These are phyloP conservation scores for Catocala sponsa DNA, from an alignment of 2,888 invertebrate genomes.

Conservation along the genomic window DNA sequence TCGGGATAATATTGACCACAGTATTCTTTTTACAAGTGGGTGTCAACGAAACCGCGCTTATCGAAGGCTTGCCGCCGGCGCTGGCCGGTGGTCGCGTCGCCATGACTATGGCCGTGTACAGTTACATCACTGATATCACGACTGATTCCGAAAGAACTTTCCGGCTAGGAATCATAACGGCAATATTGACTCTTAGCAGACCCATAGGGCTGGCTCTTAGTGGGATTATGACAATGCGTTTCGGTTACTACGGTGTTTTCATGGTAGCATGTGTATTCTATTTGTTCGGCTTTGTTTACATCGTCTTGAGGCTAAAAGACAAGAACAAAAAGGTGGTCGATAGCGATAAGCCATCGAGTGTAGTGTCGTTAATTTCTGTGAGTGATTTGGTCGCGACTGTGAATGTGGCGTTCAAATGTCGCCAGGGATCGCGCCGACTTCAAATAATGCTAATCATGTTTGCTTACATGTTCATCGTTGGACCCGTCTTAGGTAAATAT, in stretches of 20 bases:
- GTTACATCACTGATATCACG: conserved; percentile 89
- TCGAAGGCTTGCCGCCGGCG: conserved; percentile 88
- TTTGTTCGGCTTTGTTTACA: conserved; percentile 79
- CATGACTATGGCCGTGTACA: conserved; percentile 89
- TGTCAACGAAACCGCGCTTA: conserved; percentile 85
- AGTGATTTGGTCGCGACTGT: conserved; percentile 81
- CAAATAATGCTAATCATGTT: conserved; percentile 80
- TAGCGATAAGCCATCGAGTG: conserved; percentile 61
- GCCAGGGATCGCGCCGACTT: conserved; percentile 72
- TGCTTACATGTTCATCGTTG: conserved; percentile 84
- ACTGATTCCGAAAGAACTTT: conserved; percentile 89
- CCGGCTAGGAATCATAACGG: conserved; percentile 88
- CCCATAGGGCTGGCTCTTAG: conserved; percentile 87
- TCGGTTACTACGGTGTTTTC: conserved; percentile 84
- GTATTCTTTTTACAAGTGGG: conserved; percentile 87
- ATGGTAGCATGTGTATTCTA: conserved; percentile 79
- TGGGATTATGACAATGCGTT: conserved; percentile 83
- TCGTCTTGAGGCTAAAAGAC: conserved; percentile 75
- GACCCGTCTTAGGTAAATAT: conserved; percentile 83
- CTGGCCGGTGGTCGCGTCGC: conserved; percentile 89
- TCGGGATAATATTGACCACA: conserved; percentile 87
- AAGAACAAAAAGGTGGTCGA: conserved; percentile 73
- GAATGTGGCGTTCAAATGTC: conserved; percentile 77
- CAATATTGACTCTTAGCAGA: conserved; percentile 84
- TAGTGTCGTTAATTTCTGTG: conserved; percentile 74